Evolutionary conservation across 2,888 invertebrate species (phyloP).

Genomic region (Xylocampa areola): DNA sequence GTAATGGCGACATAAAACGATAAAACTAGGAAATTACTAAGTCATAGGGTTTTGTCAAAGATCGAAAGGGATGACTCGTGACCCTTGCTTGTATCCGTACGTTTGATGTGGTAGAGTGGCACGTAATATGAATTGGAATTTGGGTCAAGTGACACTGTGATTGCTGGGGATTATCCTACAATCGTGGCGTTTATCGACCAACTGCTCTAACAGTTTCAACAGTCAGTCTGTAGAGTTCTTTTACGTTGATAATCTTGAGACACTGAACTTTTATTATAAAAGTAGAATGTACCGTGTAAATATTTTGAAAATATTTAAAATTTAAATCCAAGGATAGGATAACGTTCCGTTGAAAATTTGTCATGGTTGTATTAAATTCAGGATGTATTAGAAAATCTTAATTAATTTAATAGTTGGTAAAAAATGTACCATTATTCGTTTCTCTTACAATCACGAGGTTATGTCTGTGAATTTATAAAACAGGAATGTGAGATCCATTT

Average conservation of each 20-base stretch:
- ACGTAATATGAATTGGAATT: conserved; percentile 55
- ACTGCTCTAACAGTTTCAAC: conserved; percentile 22
- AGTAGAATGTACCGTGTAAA: neutral
- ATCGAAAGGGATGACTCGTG: conserved; percentile 36
- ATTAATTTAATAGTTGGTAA: too few species aligned
- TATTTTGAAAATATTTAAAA: too few species aligned
- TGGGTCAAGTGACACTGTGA: conserved; percentile 55
- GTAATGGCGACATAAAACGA: conserved; percentile 33
- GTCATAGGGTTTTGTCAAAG: conserved; percentile 22
- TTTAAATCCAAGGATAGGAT: too few species aligned
- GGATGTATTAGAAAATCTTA: too few species aligned
- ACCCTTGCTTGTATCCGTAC: conserved; percentile 35
- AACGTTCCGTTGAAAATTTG: too few species aligned
- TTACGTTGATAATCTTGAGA: neutral
- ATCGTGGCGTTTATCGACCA: conserved; percentile 38
- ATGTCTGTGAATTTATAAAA: conserved; percentile 14
- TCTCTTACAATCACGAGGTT: conserved; percentile 1
- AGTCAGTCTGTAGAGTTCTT: conserved; percentile 19
- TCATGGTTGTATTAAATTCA: too few species aligned
- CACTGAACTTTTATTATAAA: neutral
- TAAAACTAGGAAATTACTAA: conserved; percentile 26
- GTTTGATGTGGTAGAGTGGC: conserved; percentile 39
- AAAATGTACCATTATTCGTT: neutral
- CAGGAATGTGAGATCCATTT: conserved; percentile 13
- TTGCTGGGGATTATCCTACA: conserved; percentile 52